phyloP scores from a whole-genome alignment of 1,140 invertebrate species.

The Melanaphis sacchari region DNA sequence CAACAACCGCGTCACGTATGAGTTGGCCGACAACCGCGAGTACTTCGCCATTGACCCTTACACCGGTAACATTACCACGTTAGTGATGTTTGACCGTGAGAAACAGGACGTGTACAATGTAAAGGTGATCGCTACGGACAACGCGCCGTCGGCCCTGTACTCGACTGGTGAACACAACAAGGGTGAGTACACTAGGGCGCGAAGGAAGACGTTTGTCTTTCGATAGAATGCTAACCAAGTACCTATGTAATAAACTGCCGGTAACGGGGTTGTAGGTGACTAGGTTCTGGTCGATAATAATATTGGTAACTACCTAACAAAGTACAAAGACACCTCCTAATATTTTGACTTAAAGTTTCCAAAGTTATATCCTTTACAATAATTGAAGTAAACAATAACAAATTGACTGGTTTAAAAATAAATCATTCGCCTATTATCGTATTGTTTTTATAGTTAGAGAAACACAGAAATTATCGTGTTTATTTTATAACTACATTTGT shows the following conservation, averaged over 20 bases:
- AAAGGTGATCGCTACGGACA: constrained; percentile 84
- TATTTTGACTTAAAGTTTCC: no score
- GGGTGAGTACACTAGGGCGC: constrained; percentile 62
- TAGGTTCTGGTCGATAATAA: neutral
- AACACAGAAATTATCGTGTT: neutral
- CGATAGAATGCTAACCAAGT: neutral
- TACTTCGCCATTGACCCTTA: constrained; percentile 78
- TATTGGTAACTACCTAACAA: no score
- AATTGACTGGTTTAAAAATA: neutral
- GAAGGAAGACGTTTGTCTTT: neutral
- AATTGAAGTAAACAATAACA: neutral
- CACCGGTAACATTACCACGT: constrained; percentile 85
- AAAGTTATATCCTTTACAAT: neutral
- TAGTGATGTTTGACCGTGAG: constrained; percentile 81
- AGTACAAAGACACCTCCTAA: no score
- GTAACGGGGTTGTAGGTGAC: neutral
- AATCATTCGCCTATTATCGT: neutral
- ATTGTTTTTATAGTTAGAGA: neutral
- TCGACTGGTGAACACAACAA: constrained; percentile 73
- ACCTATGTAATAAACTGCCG: no score
- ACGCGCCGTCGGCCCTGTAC: constrained; percentile 79
- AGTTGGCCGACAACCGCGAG: constrained; percentile 73
- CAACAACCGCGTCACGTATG: constrained; percentile 80
- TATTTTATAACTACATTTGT: no score
- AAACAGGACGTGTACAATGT: constrained; percentile 79